phyloP scores from a whole-genome alignment of 2,888 invertebrate genomes.

The Lobophora halterata region DNA sequence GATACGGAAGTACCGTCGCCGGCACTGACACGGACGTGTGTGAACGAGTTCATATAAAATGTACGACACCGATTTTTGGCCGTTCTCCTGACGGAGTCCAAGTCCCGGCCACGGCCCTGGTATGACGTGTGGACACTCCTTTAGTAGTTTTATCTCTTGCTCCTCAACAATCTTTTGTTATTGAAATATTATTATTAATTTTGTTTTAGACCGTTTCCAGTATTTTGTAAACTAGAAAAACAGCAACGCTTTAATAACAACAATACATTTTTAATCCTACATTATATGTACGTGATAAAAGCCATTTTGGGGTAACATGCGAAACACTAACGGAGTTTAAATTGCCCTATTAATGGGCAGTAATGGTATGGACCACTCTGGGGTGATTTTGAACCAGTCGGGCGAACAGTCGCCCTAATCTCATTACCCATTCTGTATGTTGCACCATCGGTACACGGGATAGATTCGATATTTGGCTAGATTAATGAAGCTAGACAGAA shows the following conservation, averaged over 20 bases:
- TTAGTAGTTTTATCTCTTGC: too few relatives aligned
- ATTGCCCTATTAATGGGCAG: slow-evolving; percentile 56
- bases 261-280: slow-evolving; percentile 46
- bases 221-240: slow-evolving; percentile 12
- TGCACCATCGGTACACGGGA: slow-evolving; percentile 15
- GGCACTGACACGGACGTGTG: too few relatives aligned
- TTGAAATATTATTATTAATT: too few relatives aligned
- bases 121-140: too few relatives aligned
- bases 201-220: too few relatives aligned
- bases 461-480: slow-evolving; percentile 17
- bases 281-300: slow-evolving; percentile 57
- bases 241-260: slow-evolving; percentile 32
- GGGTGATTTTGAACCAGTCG: slow-evolving; percentile 17
- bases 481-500: slow-evolving; percentile 21
- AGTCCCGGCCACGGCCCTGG: too few relatives aligned
- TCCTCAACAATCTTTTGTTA: too few relatives aligned
- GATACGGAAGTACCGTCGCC: too few relatives aligned
- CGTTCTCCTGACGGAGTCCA: too few relatives aligned
- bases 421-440: slow-evolving; percentile 21
- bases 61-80: too few relatives aligned
- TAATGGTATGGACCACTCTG: slow-evolving; percentile 44
- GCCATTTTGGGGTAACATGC: slow-evolving; percentile 48
- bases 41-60: too few relatives aligned
- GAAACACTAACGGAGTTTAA: slow-evolving; percentile 52
- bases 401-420: slow-evolving; percentile 13